These are phyloP conservation scores for Tenebrio molitor DNA, from an alignment of 1,140 invertebrate genomes.

Conservation along the genomic window DNA sequence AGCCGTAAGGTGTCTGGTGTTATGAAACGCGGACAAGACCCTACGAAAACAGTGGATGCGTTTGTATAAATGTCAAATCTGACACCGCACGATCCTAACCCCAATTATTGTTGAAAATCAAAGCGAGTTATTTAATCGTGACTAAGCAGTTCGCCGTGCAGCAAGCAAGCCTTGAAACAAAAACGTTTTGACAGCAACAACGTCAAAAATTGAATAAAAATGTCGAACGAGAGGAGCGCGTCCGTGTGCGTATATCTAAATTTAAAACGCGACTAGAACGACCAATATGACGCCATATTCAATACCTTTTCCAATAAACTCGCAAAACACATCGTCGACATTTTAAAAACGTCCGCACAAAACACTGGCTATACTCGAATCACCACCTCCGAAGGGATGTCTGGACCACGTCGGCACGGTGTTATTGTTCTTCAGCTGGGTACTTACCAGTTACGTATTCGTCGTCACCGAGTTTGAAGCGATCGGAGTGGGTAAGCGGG, in stretches of 20 bases:
- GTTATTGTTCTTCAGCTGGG: slow-evolving; percentile 76
- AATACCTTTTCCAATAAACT: slow-evolving; percentile 64
- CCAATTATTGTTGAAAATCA: slow-evolving; percentile 12
- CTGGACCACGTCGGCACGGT: slow-evolving; percentile 74
- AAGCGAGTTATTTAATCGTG: slow-evolving; percentile 1
- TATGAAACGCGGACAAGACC: no score
- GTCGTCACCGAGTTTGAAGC: slow-evolving; percentile 93
- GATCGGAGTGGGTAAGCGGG: slow-evolving; percentile 91
- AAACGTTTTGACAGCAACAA: slow-evolving; percentile 17
- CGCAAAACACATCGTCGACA: slow-evolving; percentile 61
- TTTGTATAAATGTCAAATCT: slow-evolving; percentile 21
- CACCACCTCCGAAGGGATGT: slow-evolving; percentile 63
- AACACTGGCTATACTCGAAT: slow-evolving; percentile 52
- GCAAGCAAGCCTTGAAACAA: slow-evolving; percentile 21
- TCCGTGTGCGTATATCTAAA: slow-evolving; percentile 62
- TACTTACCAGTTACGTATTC: slow-evolving; percentile 95
- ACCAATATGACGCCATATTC: slow-evolving; percentile 73
- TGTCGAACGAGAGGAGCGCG: not conserved
- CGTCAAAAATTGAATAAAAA: slow-evolving; percentile 15
- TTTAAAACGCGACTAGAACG: slow-evolving; percentile 64
- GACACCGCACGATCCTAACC: slow-evolving; percentile 18
- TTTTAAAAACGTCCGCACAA: slow-evolving; percentile 58
- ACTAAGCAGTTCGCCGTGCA: slow-evolving; percentile 19
- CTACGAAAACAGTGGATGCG: slow-evolving; percentile 16
- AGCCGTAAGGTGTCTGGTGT: no score